Conservation (phyloP, 1,140 invertebrate species). For the Drosophila tristis region DNA sequence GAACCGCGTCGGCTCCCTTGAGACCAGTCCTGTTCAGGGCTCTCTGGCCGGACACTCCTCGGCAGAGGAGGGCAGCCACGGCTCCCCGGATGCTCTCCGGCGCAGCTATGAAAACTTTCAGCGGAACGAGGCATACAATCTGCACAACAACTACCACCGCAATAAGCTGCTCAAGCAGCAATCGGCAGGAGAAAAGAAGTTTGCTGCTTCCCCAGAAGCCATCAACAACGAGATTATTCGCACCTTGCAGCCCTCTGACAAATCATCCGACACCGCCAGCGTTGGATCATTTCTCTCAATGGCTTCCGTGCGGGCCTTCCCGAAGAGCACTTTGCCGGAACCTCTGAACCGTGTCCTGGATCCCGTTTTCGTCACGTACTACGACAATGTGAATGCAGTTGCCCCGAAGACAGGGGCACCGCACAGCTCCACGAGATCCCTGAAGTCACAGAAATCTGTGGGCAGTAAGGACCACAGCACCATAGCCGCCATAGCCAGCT, state of each 20-base stretch:
- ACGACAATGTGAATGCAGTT: constrained; percentile 86
- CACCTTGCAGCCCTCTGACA: constrained; percentile 58
- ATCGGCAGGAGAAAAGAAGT: constrained; percentile 39
- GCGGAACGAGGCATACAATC: constrained; percentile 78
- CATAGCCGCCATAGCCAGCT: constrained; percentile 77
- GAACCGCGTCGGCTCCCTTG: constrained; percentile 80
- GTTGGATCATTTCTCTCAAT: constrained; percentile 88
- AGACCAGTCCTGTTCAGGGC: constrained; percentile 73
- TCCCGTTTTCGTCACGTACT: constrained; percentile 88
- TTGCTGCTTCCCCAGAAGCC: constrained; percentile 61
- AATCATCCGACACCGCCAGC: constrained; percentile 76
- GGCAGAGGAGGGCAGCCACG: constrained; percentile 57
- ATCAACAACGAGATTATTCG: constrained; percentile 79
- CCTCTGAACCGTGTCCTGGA: constrained; percentile 91
- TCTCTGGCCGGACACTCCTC: constrained; percentile 57
- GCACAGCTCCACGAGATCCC: constrained; percentile 56
- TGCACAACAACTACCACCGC: constrained; percentile 81
- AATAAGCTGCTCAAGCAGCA: constrained; percentile 79
- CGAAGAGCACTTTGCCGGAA: constrained; percentile 86
- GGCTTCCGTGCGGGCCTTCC: constrained; percentile 92
- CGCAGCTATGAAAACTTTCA: constrained; percentile 75
- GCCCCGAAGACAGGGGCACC: constrained; percentile 26
- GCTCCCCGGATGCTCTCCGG: constrained; percentile 43
- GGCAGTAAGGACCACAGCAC: constrained; percentile 53
- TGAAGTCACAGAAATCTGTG: constrained; percentile 53